A percentile compares a stretch with the other conserved stretches of the same genome.
Evolutionary conservation across 2,113 vertebrate genomes (phyloP).

Genomic region (Melozone crissalis): DNA sequence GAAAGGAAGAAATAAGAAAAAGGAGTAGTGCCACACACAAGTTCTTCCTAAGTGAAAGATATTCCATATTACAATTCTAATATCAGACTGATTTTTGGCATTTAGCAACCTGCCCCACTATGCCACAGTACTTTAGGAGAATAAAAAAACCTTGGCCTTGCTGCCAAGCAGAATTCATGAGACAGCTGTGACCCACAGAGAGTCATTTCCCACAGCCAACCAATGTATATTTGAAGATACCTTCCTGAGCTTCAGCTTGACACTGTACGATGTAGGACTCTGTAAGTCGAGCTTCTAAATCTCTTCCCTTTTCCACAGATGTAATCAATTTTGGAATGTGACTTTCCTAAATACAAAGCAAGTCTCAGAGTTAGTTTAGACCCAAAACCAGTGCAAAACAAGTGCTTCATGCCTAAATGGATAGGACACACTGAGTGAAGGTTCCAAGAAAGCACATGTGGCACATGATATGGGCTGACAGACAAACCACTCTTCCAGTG

Average conservation of each 20-base stretch:
- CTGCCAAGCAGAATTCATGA: neutral
- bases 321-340: conserved; percentile 92
- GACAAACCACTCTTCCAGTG: neutral
- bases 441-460: neutral
- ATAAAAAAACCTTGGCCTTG: neutral
- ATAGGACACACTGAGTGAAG: neutral
- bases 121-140: neutral
- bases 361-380: neutral
- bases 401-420: neutral
- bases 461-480: neutral
- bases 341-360: conserved; percentile 78
- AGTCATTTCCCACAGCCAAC: neutral
- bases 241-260: conserved; percentile 98
- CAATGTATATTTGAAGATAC: conserved; percentile 58
- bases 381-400: neutral
- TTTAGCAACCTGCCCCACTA: neutral
- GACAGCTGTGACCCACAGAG: neutral
- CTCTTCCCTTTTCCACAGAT: conserved; percentile 91
- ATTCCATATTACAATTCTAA: neutral
- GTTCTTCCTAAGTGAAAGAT: neutral
- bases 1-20: neutral
- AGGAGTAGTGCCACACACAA: neutral
- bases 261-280: conserved; percentile 94
- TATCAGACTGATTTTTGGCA: neutral
- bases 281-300: conserved; percentile 89